phyloP scores from a whole-genome alignment of 2,797 vertebrate genomes.

The Acestrorhynchus altus region DNA sequence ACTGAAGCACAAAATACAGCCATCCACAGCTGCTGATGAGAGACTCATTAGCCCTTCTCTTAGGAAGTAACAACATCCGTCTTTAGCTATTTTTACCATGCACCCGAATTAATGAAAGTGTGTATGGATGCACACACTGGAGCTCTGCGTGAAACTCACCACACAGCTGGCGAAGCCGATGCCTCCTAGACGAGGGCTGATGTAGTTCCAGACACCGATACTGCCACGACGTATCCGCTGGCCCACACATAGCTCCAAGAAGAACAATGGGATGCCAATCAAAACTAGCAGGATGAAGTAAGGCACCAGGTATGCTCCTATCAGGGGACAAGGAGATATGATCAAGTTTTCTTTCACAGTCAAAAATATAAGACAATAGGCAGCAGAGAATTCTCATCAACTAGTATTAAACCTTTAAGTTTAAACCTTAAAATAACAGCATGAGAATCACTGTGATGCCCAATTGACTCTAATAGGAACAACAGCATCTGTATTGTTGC shows the following conservation, averaged over 20 bases:
- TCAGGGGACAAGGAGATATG: not conserved
- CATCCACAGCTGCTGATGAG: not conserved
- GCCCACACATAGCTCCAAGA: conserved; percentile 95
- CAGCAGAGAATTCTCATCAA: not conserved
- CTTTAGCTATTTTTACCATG: conserved; percentile 18
- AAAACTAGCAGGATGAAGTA: conserved; percentile 91
- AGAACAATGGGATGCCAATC: conserved; percentile 97
- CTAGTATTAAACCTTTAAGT: too few species aligned
- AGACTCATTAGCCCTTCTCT: not conserved
- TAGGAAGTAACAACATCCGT: not conserved
- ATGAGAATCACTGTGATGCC: too few species aligned
- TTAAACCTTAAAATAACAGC: too few species aligned
- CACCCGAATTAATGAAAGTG: not conserved
- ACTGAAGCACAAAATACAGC: not conserved
- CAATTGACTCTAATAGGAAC: too few species aligned
- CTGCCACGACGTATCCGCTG: conserved; percentile 95
- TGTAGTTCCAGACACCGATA: conserved; percentile 98
- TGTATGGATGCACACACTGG: not conserved
- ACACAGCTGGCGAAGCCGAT: conserved; percentile 96
- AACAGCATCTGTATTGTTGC: too few species aligned
- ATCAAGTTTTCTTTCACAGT: not conserved
- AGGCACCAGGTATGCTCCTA: conserved; percentile 96
- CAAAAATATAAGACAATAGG: not conserved
- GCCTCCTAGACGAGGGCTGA: conserved; percentile 94
- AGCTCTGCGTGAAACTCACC: conserved; percentile 78